These are phyloP conservation scores for Aspidiotus rigidus DNA, from an alignment of 2,888 invertebrate species.

Conservation along the genomic window DNA sequence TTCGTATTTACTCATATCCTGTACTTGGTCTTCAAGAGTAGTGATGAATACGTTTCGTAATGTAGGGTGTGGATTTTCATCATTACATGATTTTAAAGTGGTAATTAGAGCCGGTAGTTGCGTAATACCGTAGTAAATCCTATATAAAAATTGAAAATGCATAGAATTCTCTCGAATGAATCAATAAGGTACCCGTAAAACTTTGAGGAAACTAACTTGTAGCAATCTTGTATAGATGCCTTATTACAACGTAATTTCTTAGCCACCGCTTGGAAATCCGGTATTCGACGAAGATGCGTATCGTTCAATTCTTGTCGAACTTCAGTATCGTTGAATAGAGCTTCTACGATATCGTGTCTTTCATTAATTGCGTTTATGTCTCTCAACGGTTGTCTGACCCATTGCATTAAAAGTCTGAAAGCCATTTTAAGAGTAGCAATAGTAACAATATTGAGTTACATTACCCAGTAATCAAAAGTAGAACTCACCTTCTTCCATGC, in stretches of 20 bases:
- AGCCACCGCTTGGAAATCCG: slow-evolving; percentile 73
- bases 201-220: slow-evolving; percentile 45
- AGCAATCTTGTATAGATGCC: slow-evolving; percentile 72
- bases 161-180: neutral
- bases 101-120: slow-evolving; percentile 61
- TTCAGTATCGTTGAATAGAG: slow-evolving; percentile 55
- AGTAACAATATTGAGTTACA: too few relatives aligned
- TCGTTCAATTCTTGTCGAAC: slow-evolving; percentile 62
- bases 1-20: slow-evolving; percentile 67
- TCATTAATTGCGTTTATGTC: slow-evolving; percentile 74
- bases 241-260: slow-evolving; percentile 70
- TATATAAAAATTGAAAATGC: slow-evolving; percentile 36
- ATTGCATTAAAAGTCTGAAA: slow-evolving; percentile 67
- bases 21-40: slow-evolving; percentile 54
- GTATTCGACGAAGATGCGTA: slow-evolving; percentile 68
- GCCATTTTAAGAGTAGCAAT: slow-evolving; percentile 8
- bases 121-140: slow-evolving; percentile 59
- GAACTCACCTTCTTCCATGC: slow-evolving; percentile 58
- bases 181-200: too few relatives aligned
- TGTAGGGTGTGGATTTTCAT: slow-evolving; percentile 45
- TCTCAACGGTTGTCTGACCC: slow-evolving; percentile 86
- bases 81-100: slow-evolving; percentile 53
- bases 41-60: slow-evolving; percentile 59
- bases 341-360: slow-evolving; percentile 75
- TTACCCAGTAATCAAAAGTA: neutral